These are phyloP conservation scores for Augochlorella aurata DNA, from an alignment of 2,888 invertebrate species.

Conservation along the genomic window DNA sequence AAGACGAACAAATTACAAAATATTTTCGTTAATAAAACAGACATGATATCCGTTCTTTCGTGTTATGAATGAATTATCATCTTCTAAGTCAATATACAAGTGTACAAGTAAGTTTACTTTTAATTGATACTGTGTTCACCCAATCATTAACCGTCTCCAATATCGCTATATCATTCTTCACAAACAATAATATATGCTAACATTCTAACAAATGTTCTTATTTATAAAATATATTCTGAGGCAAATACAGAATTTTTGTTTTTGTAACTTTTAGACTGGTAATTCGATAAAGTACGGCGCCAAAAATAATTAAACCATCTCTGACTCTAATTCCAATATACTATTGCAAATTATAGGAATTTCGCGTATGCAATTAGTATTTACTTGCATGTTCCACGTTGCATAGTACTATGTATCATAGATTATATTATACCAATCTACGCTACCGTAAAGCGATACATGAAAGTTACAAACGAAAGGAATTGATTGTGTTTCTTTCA, in stretches of 20 bases:
- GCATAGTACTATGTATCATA: slow-evolving; percentile 48
- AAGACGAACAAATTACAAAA: slow-evolving; percentile 25
- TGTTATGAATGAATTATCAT: slow-evolving; percentile 32
- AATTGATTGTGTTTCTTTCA: slow-evolving; percentile 55
- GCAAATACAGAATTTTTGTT: slow-evolving; percentile 47
- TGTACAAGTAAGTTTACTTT: slow-evolving; percentile 50
- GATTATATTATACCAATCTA: slow-evolving; percentile 53
- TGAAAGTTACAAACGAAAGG: slow-evolving; percentile 59
- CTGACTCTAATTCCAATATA: slow-evolving; percentile 38
- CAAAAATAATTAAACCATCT: slow-evolving; percentile 45
- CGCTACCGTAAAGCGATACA: slow-evolving; percentile 56
- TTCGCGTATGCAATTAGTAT: slow-evolving; percentile 55
- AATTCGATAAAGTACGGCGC: slow-evolving; percentile 49
- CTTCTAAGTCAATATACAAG: slow-evolving; percentile 52
- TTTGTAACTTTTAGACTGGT: slow-evolving; percentile 32
- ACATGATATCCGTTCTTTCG: slow-evolving; percentile 20
- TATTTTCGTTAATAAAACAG: slow-evolving; percentile 25
- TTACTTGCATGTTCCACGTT: slow-evolving; percentile 43
- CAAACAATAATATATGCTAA: slow-evolving; percentile 26
- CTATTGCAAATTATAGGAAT: slow-evolving; percentile 55
- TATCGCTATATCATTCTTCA: slow-evolving; percentile 39
- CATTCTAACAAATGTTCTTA: slow-evolving; percentile 55
- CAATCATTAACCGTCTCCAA: slow-evolving; percentile 45
- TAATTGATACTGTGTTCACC: slow-evolving; percentile 36
- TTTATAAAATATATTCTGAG: slow-evolving; percentile 45